Percentiles rank a stretch among this genome's conserved stretches.
phyloP scores from a whole-genome alignment of 1,140 invertebrate genomes.

The Polyergus mexicanus region DNA sequence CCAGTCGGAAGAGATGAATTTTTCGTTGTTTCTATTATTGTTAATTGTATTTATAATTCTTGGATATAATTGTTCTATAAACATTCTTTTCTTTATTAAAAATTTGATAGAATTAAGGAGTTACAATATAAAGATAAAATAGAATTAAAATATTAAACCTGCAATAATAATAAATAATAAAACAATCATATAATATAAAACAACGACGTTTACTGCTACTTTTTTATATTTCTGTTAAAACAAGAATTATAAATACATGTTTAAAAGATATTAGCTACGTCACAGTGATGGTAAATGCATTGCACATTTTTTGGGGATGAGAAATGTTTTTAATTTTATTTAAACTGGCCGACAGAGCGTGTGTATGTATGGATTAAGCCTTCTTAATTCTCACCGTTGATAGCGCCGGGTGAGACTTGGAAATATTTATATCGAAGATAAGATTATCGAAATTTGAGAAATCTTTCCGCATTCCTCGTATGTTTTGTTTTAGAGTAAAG shows the following conservation, averaged over 20 bases:
- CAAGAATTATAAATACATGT: background rate
- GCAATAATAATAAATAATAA: background rate
- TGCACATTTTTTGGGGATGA: conserved; percentile 47
- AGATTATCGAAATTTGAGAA: conserved; percentile 38
- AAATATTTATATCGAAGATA: conserved; percentile 63
- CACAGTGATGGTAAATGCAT: conserved; percentile 66
- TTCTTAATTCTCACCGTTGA: conserved; percentile 48
- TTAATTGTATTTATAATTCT: background rate
- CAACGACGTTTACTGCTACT: background rate
- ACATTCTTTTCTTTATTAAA: background rate
- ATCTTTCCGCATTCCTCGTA: conserved; percentile 45
- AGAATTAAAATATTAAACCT: background rate
- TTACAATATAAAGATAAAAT: background rate
- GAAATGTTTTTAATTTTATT: conserved; percentile 73
- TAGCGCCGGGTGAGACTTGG: conserved; percentile 36
- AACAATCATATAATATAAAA: background rate
- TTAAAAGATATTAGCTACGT: background rate
- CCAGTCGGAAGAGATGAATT: background rate
- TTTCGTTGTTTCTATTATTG: background rate
- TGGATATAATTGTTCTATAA: background rate
- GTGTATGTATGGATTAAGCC: conserved; percentile 10
- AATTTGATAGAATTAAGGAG: conserved; percentile 4
- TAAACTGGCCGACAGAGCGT: background rate
- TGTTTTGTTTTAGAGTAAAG: background rate
- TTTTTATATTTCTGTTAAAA: background rate